Conservation (phyloP, 2,888 invertebrate genomes). For the Dorcus parallelipipedus region DNA sequence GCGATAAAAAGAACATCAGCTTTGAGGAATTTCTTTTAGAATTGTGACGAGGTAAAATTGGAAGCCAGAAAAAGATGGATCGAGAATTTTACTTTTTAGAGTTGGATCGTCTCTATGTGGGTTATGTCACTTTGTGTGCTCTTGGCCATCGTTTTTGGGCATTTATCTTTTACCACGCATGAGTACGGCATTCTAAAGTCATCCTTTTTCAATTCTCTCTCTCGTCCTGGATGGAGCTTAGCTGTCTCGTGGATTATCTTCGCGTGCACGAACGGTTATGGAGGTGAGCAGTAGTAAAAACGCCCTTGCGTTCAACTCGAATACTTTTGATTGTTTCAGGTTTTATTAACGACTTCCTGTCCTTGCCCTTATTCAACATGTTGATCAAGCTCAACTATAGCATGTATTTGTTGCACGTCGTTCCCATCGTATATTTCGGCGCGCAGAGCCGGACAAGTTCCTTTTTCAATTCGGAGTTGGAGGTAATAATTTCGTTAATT, state of each 20-base stretch:
- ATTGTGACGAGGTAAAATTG: no score
- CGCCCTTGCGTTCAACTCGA: background rate
- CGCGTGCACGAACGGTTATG: conserved; percentile 20
- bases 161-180: conserved; percentile 7
- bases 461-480: no score
- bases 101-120: conserved; percentile 7
- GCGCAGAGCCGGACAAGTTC: background rate
- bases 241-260: conserved; percentile 23
- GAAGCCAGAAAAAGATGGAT: no score
- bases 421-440: conserved; percentile 9
- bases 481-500: no score
- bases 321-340: conserved; percentile 4
- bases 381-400: conserved; percentile 14
- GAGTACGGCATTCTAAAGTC: conserved; percentile 9
- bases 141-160: conserved; percentile 9
- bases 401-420: conserved; percentile 17
- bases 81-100: background rate
- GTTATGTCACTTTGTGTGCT: conserved; percentile 1
- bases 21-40: no score
- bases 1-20: no score
- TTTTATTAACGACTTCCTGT: conserved; percentile 9
- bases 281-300: conserved; percentile 16
- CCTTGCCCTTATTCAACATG: conserved; percentile 11
- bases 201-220: conserved; percentile 10
- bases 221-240: conserved; percentile 18